Base-by-base conservation (phyloP, 2,888 invertebrate genomes). In the Diabrotica balteata region DNA sequence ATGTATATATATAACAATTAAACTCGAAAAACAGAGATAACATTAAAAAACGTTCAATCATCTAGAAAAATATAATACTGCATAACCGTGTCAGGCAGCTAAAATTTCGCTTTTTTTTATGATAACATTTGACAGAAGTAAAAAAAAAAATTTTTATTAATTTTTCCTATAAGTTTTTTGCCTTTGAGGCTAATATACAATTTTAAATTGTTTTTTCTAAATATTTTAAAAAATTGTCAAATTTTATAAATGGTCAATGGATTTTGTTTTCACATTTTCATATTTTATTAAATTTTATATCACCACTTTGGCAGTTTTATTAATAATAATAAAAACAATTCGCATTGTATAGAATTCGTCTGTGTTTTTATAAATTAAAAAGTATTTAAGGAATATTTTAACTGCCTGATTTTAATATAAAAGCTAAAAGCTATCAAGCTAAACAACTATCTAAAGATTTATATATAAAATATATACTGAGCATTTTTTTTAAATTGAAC, bases 401-500 rank as follows among this genome's bases (percentile, higher is more conserved):
- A 60, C 51, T 71, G 58, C 63, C 66, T 62, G 45, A 67, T 51
- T 66, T 63, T 63, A 68, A 68, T 74, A 74, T 70, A 68, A 70
- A 75, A 74, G 73, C 72, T 74, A 72, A 68, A 72, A 74, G 73
- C 72, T 74, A 72, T 67, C 71, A 59, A 65, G 57, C 69, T 75
- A 76, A 65, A 65, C 66, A 66, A 62, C 55, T 59, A 62, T 58
- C 73, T 72, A 77, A 76, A 77, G 71, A 69, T 73, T 67, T 72
- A 66, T 75, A 77, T 77, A 76, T 74, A 78, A 78, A 78, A 78
- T 77, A 78, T 78, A 77, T 76, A 68, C 73, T 76, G 76, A 76
- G 76, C 76, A 76, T 76, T 75, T 69, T 69, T 72, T 61, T 59
- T 68, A 71, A 66, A 72, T 75, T 75, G 72, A 76, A 76, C 75